phyloP scores from a whole-genome alignment of 2,113 vertebrate species.

The Cricetomys ansorgei region DNA sequence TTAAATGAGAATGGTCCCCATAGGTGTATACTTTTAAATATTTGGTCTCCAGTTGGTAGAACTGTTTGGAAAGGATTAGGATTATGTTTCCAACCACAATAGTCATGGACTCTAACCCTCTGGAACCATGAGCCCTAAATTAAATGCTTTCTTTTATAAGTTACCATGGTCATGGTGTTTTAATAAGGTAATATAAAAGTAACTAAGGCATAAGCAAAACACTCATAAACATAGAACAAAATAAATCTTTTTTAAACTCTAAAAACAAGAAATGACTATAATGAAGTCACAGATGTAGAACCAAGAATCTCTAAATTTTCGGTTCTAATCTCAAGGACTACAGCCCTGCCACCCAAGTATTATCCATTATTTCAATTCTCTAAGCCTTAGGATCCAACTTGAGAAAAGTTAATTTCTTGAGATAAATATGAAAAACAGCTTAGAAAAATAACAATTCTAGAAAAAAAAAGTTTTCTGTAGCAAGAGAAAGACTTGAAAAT shows the following conservation, averaged over 20 bases:
- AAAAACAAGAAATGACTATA: background rate
- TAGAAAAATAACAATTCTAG: slow-evolving; percentile 35
- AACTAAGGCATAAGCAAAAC: background rate
- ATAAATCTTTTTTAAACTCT: background rate
- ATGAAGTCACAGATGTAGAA: slow-evolving; percentile 30
- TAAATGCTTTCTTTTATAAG: background rate
- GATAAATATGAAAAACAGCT: background rate
- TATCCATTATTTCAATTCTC: background rate
- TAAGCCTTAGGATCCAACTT: background rate
- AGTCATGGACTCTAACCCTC: background rate
- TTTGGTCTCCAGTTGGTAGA: no score
- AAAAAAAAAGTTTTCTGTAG: background rate
- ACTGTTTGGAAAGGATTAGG: no score
- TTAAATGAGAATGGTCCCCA: background rate
- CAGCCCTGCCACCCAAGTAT: background rate
- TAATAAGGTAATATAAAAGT: background rate
- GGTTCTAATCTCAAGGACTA: slow-evolving; percentile 13
- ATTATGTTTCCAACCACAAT: background rate
- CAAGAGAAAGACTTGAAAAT: background rate
- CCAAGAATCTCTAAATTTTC: slow-evolving; percentile 3
- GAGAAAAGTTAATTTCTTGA: slow-evolving; percentile 30
- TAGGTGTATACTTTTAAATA: background rate
- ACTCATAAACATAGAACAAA: background rate
- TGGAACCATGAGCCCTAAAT: background rate
- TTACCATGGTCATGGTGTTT: background rate